Conservation (phyloP, 2,888 invertebrate species). For the Ptychoptera contaminata region DNA sequence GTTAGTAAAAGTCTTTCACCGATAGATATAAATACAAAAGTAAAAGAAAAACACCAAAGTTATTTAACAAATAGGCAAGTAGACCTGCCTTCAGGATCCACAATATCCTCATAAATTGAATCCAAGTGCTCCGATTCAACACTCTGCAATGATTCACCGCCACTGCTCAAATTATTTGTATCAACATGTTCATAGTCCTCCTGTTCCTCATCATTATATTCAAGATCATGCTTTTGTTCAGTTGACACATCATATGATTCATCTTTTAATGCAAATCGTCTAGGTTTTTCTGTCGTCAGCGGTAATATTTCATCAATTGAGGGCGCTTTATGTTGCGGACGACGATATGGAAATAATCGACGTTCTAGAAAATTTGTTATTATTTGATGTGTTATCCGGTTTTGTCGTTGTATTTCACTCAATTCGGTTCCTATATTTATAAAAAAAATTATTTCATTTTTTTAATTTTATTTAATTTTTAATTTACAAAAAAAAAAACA, state of each 20-base stretch:
- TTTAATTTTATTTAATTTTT: too few species aligned
- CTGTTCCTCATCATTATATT: conserved; percentile 8
- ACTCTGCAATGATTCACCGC: conserved; percentile 42
- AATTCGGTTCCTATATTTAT: neutral
- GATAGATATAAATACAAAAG: neutral
- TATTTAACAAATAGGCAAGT: neutral
- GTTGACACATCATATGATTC: too few species aligned
- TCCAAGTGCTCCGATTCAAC: conserved; percentile 47
- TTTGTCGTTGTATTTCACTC: conserved; percentile 37
- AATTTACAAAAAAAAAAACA: too few species aligned
- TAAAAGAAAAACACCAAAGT: neutral
- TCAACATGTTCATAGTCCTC: conserved; percentile 22
- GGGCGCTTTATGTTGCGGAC: conserved; percentile 33
- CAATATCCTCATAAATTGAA: conserved; percentile 2
- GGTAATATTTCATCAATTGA: conserved; percentile 51
- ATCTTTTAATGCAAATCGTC: too few species aligned
- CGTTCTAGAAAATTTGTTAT: conserved; percentile 57
- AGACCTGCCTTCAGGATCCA: conserved; percentile 1
- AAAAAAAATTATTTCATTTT: too few species aligned
- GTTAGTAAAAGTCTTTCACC: neutral
- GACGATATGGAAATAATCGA: conserved; percentile 43
- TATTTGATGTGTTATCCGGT: conserved; percentile 61
- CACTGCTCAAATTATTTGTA: too few species aligned
- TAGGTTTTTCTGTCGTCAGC: conserved; percentile 23
- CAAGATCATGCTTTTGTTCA: neutral